Conservation (phyloP, 2,113 vertebrate genomes). For the Bagarius yarrelli region DNA sequence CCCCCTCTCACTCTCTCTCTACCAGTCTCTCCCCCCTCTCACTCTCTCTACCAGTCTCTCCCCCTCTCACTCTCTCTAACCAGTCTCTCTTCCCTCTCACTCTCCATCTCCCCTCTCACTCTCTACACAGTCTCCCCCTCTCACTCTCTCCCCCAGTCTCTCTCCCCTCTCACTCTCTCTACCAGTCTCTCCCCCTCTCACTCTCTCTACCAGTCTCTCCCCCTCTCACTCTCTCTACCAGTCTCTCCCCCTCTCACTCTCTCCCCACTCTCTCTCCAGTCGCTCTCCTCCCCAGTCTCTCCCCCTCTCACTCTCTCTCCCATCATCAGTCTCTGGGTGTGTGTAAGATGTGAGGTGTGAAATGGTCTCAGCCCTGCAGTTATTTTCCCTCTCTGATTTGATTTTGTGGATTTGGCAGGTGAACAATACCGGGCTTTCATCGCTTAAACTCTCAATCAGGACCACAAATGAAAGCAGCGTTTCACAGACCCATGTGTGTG, state of each 20-base stretch:
- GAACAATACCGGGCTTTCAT: constrained; percentile 24
- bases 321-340: too few species aligned
- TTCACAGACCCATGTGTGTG: not conserved
- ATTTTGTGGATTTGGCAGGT: constrained; percentile 20
- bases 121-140: too few species aligned
- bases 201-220: not conserved
- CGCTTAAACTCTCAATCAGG: not conserved
- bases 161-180: too few species aligned
- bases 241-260: not conserved
- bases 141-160: too few species aligned
- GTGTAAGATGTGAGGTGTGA: not conserved
- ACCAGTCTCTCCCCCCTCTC: too few species aligned
- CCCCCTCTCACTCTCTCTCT: too few species aligned
- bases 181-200: too few species aligned
- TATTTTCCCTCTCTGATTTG: constrained; percentile 27
- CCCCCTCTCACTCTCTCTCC: not conserved
- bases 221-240: not conserved
- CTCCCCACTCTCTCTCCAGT: not conserved
- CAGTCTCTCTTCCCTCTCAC: too few species aligned
- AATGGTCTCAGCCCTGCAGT: constrained; percentile 11
- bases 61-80: too few species aligned
- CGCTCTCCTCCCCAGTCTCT: not conserved
- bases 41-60: too few species aligned
- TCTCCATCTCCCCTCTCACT: too few species aligned
- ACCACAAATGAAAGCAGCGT: constrained; percentile 24